phyloP scores from a whole-genome alignment of 2,113 vertebrate genomes.

The Plecturocebus donacophilus region DNA sequence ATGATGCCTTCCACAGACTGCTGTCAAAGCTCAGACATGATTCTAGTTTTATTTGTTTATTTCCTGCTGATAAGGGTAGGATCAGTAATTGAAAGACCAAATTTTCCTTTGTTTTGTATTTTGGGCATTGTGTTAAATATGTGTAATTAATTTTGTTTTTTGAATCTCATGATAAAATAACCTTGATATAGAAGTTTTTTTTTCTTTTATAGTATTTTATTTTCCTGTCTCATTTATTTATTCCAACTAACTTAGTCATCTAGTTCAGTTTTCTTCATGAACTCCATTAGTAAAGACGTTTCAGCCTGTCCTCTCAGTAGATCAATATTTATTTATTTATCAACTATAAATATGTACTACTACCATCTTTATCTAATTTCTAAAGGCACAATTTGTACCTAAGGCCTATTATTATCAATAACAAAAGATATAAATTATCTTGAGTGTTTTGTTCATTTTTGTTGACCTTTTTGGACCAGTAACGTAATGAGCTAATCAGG shows the following conservation, averaged over 20 bases:
- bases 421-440: not conserved
- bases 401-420: not conserved
- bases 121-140: not conserved
- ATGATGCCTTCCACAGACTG: not conserved
- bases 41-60: not conserved
- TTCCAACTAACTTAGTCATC: not conserved
- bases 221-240: not conserved
- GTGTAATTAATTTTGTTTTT: not conserved
- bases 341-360: not conserved
- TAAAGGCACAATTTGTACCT: not conserved
- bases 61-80: not conserved
- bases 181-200: not conserved
- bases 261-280: not conserved
- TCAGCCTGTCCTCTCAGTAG: not conserved
- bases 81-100: not conserved
- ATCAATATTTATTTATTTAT: not conserved
- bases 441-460: not conserved
- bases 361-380: not conserved
- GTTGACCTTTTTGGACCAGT: not conserved
- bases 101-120: not conserved
- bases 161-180: not conserved
- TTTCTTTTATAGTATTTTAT: not conserved
- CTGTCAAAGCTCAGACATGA: not conserved
- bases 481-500: not conserved
- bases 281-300: not conserved